Percentiles rank a stretch among this genome's conserved stretches.
Evolutionary conservation across 2,113 vertebrate genomes (phyloP).

Genomic region (Pyrgilauda ruficollis): DNA sequence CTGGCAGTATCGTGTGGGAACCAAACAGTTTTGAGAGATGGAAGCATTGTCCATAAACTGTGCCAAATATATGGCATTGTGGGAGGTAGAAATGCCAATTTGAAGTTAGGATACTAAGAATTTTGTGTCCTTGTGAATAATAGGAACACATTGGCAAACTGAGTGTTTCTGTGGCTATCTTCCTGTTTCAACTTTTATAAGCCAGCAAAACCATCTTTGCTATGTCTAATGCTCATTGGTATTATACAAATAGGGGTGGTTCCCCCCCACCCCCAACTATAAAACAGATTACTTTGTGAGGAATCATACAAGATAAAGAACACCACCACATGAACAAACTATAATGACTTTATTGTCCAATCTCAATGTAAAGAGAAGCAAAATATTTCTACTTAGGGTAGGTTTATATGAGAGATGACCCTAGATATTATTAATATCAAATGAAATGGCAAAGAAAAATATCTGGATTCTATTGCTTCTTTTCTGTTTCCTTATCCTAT

Average conservation of each 20-base stretch:
- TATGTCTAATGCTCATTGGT: neutral
- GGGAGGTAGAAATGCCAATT: neutral
- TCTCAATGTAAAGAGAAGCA: neutral
- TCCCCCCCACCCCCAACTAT: neutral
- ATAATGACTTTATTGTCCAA: neutral
- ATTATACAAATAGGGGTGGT: neutral
- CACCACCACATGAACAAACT: neutral
- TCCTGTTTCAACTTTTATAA: slow-evolving; percentile 16
- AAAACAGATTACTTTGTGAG: neutral
- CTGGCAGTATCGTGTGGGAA: neutral
- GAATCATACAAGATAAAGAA: neutral
- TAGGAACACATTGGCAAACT: neutral
- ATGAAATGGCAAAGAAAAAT: neutral
- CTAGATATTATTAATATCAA: neutral
- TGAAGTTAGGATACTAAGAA: neutral
- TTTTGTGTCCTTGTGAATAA: neutral
- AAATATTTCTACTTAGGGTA: neutral
- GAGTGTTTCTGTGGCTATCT: neutral
- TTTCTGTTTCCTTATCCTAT: slow-evolving; percentile 10
- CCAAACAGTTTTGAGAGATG: neutral
- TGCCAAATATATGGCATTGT: neutral
- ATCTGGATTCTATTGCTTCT: neutral
- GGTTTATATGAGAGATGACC: neutral
- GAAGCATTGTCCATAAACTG: neutral
- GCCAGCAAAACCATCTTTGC: neutral